Conservation (phyloP, 2,113 vertebrate species). For the Ctenomys sociabilis region DNA sequence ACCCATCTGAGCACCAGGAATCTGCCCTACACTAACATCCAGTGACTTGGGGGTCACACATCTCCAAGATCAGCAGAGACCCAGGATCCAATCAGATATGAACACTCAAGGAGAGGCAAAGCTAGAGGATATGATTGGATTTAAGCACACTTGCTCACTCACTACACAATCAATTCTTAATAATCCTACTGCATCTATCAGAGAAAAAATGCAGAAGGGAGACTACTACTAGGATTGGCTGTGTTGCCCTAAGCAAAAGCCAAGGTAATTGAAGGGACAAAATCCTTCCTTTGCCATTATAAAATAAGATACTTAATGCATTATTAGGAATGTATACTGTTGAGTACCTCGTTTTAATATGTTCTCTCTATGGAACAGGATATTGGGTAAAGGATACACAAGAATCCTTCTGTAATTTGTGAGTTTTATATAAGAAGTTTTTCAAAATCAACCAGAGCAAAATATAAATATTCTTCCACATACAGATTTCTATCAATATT, state of each 20-base stretch:
- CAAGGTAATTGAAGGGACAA: not conserved
- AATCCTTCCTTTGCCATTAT: not conserved
- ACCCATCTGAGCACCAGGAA: not conserved
- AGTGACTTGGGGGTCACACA: slow-evolving; percentile 19
- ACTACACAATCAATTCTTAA: not conserved
- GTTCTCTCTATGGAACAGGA: not conserved
- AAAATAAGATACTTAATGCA: slow-evolving; percentile 15
- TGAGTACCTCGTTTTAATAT: slow-evolving; percentile 24
- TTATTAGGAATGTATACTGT: not conserved
- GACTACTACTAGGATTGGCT: not conserved
- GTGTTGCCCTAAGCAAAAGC: slow-evolving; percentile 1
- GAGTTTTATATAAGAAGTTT: slow-evolving; percentile 25
- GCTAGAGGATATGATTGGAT: not conserved
- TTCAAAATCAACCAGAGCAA: slow-evolving; percentile 16
- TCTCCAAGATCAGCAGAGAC: slow-evolving; percentile 43
- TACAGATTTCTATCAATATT: not conserved
- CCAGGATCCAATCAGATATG: not conserved
- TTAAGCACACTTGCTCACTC: not conserved
- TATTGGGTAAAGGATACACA: not conserved
- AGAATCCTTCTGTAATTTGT: slow-evolving; percentile 8
- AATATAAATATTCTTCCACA: not conserved
- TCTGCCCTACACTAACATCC: not conserved
- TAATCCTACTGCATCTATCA: slow-evolving; percentile 17
- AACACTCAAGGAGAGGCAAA: slow-evolving; percentile 1
- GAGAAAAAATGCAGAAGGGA: slow-evolving; percentile 17